These are phyloP conservation scores for Cheirogaleus major DNA, from an alignment of 2,797 vertebrate species.

Conservation along the genomic window DNA sequence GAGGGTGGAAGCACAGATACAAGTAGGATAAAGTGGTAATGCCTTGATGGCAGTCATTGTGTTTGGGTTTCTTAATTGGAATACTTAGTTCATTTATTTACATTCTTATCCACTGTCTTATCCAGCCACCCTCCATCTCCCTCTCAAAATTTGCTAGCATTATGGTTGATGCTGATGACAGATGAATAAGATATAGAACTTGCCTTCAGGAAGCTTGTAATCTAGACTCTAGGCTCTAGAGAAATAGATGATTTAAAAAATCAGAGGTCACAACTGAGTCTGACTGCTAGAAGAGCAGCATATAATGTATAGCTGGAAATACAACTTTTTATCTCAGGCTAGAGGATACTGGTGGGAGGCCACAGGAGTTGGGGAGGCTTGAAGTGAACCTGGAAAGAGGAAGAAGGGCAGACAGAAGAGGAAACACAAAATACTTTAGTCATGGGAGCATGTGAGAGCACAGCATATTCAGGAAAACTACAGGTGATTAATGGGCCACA, in stretches of 20 bases:
- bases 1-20: not conserved
- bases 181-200: not conserved
- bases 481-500: not conserved
- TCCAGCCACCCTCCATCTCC: not conserved
- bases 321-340: not conserved
- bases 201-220: not conserved
- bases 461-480: not conserved
- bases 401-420: not conserved
- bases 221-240: not conserved
- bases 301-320: not conserved
- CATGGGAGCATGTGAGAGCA: not conserved
- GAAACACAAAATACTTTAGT: not conserved
- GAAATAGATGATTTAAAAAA: not conserved
- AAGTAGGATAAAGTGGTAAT: not conserved
- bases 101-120: not conserved
- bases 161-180: not conserved
- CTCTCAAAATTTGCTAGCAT: not conserved
- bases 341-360: not conserved
- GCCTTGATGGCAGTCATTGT: not conserved
- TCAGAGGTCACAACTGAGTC: not conserved
- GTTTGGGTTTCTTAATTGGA: not conserved
- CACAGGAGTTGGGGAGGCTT: not conserved
- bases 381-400: not conserved
- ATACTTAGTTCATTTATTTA: not conserved
- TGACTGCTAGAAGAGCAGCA: not conserved